phyloP scores from a whole-genome alignment of 2,888 invertebrate genomes.

The Lasioglossum oenotherae region DNA sequence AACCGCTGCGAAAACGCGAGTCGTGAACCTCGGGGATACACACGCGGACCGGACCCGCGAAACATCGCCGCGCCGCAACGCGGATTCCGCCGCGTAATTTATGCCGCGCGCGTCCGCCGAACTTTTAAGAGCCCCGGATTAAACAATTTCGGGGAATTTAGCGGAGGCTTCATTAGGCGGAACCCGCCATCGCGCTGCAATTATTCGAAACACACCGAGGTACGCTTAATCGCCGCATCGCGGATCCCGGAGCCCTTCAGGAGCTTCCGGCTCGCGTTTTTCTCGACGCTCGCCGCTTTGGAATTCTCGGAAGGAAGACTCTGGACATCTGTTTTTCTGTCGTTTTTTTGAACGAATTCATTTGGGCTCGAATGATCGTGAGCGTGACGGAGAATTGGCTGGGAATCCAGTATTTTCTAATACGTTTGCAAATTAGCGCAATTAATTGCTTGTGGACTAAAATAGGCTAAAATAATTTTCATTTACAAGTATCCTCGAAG shows the following conservation, averaged over 20 bases:
- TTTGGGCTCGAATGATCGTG: neutral
- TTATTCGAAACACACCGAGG: slow-evolving; percentile 11
- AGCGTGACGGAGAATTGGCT: neutral
- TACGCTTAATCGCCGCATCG: slow-evolving; percentile 18
- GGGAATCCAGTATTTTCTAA: slow-evolving; percentile 5
- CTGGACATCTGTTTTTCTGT: neutral
- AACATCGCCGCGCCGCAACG: neutral
- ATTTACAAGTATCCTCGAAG: neutral
- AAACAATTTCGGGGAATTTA: slow-evolving; percentile 16
- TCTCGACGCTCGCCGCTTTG: neutral
- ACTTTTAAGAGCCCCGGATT: slow-evolving; percentile 20
- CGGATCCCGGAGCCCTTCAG: neutral
- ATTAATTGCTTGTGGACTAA: slow-evolving; percentile 40
- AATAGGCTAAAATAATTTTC: neutral
- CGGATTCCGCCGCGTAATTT: slow-evolving; percentile 20
- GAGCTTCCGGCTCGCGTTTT: neutral
- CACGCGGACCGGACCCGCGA: neutral
- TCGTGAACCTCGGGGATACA: neutral
- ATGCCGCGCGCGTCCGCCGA: neutral
- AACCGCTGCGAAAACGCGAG: neutral
- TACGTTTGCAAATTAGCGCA: slow-evolving; percentile 35
- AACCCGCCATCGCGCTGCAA: neutral
- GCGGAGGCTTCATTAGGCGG: slow-evolving; percentile 23
- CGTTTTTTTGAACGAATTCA: neutral
- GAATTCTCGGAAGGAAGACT: slow-evolving; percentile 1